These are phyloP conservation scores for Grallaria varia DNA, from an alignment of 2,113 vertebrate genomes.

Conservation along the genomic window DNA sequence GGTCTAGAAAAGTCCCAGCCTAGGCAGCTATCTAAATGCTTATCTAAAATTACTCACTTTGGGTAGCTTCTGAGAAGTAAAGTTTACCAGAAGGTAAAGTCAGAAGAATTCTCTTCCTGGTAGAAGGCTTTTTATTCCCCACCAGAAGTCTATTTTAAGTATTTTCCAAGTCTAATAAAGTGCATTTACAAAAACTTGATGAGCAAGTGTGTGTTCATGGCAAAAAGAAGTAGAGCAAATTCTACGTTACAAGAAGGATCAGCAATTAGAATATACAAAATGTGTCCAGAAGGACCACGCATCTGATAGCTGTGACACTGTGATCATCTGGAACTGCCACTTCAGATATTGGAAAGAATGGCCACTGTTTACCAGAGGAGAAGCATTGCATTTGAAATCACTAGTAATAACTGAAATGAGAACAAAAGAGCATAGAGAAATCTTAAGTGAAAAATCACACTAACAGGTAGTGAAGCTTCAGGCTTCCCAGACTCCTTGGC, in stretches of 20 bases:
- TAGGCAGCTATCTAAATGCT: background rate
- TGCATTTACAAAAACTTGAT: background rate
- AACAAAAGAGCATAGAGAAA: background rate
- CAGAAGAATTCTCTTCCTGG: background rate
- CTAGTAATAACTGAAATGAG: background rate
- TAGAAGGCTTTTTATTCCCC: background rate
- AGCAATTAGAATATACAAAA: background rate
- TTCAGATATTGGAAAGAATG: background rate
- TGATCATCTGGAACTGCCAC: background rate
- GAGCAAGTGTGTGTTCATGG: background rate
- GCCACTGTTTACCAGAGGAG: background rate
- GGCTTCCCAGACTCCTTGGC: background rate
- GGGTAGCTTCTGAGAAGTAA: background rate
- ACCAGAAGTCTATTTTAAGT: background rate
- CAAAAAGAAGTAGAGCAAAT: background rate
- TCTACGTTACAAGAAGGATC: background rate
- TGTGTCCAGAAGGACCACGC: background rate
- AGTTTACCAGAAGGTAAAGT: background rate
- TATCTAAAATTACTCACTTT: background rate
- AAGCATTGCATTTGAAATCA: fast-evolving
- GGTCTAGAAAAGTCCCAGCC: background rate
- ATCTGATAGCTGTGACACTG: background rate
- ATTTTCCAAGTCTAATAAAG: background rate
- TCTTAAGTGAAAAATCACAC: background rate
- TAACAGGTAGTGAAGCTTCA: background rate